Base-by-base conservation (phyloP, 2,113 vertebrate genomes). In the Oreocharis arfaki region DNA sequence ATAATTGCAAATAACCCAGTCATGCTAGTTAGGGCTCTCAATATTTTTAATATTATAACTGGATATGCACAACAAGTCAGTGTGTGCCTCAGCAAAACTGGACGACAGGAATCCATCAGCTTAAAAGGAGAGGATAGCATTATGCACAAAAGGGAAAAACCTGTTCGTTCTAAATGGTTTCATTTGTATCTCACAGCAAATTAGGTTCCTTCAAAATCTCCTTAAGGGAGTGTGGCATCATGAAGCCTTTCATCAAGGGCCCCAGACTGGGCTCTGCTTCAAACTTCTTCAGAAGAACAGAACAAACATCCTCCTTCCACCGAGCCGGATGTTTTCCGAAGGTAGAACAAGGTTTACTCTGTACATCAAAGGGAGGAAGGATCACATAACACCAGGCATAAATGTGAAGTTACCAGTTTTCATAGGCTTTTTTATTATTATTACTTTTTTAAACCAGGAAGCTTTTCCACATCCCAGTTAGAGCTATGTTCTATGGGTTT, bases 271-370 rank as follows among this genome's bases (percentile, higher is more conserved):
- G 88, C 92, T 90, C 64, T 71, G 64, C 82, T 96, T 97, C 93
- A 95, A 44, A 84, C 90, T 94, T 63, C 93, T 92, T 88, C 90
- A 90, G 92, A 94, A 95, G 92, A 93, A 84, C 79, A 93, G 93
- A 96, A 78, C 90, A 97, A 96, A 97, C 95, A 97, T 94, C 93
- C 93, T 95, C 28, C 87, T 93, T 90, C 85, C 75, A 63, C 79
- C 53, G 50, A 63, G 65, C 68, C 56, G 90, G 96, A 96, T 96
- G 93, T 97, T 95, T 96, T 92, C 64, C 1, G 3, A 96, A 96
- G 88, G 95, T 96, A 49, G 92, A 96, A 96, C 96, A 96, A 96
- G 93, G 92, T 96, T 94, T 88, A 85, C 90, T 92, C 93, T 96
- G 93, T 96, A 84, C 65, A 92, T 96, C 95, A 95, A 93, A 94